Base-by-base conservation (phyloP, 1,140 invertebrate species). In the Cotesia chilonis region DNA sequence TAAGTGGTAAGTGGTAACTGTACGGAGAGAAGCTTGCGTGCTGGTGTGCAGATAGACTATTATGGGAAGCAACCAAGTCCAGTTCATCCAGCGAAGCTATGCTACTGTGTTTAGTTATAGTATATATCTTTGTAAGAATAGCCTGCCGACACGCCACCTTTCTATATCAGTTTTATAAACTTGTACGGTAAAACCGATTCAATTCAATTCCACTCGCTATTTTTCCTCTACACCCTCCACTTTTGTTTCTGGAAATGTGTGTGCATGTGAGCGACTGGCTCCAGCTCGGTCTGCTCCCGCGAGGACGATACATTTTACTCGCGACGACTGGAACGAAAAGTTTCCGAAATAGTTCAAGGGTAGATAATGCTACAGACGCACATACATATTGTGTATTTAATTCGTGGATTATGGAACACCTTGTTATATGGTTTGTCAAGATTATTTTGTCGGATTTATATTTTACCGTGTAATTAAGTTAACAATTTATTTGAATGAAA, bases 241-340 rank as follows among this genome's bases (percentile, higher is more conserved):
- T 10, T 47, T 47, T 9, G 74, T 71, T 74, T 57, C 61, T 9
- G 41, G 41, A 10, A 47, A 47, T 47, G 55, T 76, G 77, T 79
- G 74, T 73, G 72, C 70, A 55, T 57, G 57, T 77, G 75, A 66
- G 54, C n/a, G 66, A 35, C 52, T 54, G 66, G 52, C 28, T 7
- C 36, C 72, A 74, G 61, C 52, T 65, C 68, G 77, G 70, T 73
- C 5, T 47, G 41, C 6, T 83, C 84, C 83, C 83, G n/a, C 71
- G 84, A 80, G 84, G 69, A 80, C 84, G 78, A 85, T 85, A 84
- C 78, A 77, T 85, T 82, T 80, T 81, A 80, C 41, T 10, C 14
- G 71, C 10, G 79, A 81, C 79, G 80, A 82, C 82, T 81, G 73
- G 77, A 79, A 80, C 78, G 75, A 55, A 78, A 78, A 78, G 73